These are phyloP conservation scores for Apamea epomidion DNA, from an alignment of 2,888 invertebrate genomes.

Conservation along the genomic window DNA sequence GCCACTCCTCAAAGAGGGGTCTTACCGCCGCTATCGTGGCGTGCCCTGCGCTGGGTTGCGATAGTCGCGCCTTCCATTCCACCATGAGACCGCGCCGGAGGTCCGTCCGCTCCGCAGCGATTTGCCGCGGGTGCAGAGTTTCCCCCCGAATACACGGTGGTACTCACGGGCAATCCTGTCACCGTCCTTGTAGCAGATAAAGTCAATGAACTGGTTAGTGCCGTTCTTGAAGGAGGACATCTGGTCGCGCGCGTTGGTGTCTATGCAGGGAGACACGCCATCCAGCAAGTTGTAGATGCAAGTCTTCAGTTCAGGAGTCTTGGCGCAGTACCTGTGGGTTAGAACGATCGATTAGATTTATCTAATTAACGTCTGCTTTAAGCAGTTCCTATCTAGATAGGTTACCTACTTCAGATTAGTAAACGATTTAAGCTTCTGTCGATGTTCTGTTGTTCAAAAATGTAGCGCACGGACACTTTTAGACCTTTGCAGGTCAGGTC, in stretches of 20 bases:
- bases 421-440: background rate
- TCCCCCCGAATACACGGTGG: too few relatives aligned
- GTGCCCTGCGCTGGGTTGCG: too few relatives aligned
- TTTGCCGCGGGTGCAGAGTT: too few relatives aligned
- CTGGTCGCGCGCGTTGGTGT: conserved; percentile 89
- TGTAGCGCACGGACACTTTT: background rate
- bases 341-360: background rate
- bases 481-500: background rate
- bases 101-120: too few relatives aligned
- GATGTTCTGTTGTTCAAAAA: background rate
- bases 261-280: conserved; percentile 92
- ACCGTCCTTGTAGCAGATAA: conserved; percentile 95
- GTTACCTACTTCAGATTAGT: background rate
- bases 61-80: too few relatives aligned
- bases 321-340: conserved; percentile 91
- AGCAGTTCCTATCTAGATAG: too few relatives aligned
- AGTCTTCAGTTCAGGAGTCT: conserved; percentile 89
- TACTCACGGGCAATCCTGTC: conserved; percentile 94
- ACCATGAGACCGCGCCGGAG: too few relatives aligned
- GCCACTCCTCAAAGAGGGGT: too few relatives aligned
- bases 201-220: conserved; percentile 93
- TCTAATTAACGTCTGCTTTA: too few relatives aligned
- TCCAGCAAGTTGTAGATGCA: conserved; percentile 91
- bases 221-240: conserved; percentile 91
- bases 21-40: too few relatives aligned